These are phyloP conservation scores for Oryzias woworae DNA, from an alignment of 2,113 vertebrate genomes.

Conservation along the genomic window DNA sequence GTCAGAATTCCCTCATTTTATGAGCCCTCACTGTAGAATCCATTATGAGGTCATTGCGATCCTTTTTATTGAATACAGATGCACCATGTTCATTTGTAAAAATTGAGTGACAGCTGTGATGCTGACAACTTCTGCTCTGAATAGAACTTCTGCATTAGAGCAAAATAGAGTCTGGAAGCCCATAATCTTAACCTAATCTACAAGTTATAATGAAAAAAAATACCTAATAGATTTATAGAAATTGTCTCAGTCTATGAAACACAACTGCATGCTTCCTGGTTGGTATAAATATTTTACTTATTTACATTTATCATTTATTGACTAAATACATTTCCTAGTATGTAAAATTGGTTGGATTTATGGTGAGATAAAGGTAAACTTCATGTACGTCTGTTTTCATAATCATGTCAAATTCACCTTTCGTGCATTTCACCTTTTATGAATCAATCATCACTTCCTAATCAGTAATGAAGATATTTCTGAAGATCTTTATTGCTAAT, in stretches of 20 bases:
- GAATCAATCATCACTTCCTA: too few species aligned
- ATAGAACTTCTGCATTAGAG: not conserved
- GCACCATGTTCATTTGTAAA: constrained; percentile 1
- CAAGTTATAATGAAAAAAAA: not conserved
- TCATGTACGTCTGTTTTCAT: too few species aligned
- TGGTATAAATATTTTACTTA: not conserved
- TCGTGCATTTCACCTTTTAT: too few species aligned
- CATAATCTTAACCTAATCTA: not conserved
- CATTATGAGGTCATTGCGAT: constrained; percentile 32
- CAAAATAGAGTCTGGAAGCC: constrained; percentile 1
- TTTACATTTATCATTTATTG: not conserved
- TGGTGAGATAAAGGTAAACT: too few species aligned
- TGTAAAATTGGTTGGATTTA: too few species aligned
- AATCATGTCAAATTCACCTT: too few species aligned
- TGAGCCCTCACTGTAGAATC: constrained; percentile 48
- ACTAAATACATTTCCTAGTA: too few species aligned
- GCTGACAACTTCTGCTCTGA: constrained; percentile 1
- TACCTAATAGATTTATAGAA: not conserved
- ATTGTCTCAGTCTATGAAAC: not conserved
- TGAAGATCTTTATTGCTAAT: too few species aligned
- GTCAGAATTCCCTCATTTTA: constrained; percentile 19
- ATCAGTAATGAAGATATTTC: too few species aligned
- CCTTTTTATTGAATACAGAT: constrained; percentile 21
- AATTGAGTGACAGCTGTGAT: not conserved
- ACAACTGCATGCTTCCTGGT: not conserved